Conservation (phyloP, 2,888 invertebrate genomes). For the Hemithea aestivaria region DNA sequence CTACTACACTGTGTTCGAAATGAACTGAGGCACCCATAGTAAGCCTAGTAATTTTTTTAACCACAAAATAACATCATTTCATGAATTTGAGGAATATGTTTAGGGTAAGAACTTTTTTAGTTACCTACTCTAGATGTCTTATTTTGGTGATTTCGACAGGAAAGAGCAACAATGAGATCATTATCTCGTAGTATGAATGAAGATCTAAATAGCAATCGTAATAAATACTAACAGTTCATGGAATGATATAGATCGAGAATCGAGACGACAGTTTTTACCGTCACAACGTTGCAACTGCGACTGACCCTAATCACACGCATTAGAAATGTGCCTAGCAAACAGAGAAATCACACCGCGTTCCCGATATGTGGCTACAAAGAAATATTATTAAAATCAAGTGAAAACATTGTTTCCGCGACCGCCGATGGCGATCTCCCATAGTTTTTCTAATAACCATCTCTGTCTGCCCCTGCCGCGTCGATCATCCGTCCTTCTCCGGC, state of each 20-base stretch:
- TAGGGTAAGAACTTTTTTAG: too few species aligned
- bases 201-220: not conserved
- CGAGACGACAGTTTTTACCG: conserved; percentile 17
- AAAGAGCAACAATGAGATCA: too few species aligned
- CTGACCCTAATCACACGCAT: conserved; percentile 55
- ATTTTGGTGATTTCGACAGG: not conserved
- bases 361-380: conserved; percentile 34
- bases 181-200: too few species aligned
- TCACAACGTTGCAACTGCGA: conserved; percentile 25
- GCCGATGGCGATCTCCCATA: conserved; percentile 22
- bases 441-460: conserved; percentile 30
- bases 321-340: conserved; percentile 49
- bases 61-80: too few species aligned
- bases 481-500: conserved; percentile 21
- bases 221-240: conserved; percentile 9
- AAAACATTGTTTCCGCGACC: conserved; percentile 37
- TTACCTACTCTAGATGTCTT: too few species aligned
- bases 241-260: conserved; percentile 18
- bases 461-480: conserved; percentile 24
- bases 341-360: conserved; percentile 42
- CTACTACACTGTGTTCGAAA: too few species aligned
- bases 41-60: too few species aligned
- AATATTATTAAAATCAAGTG: conserved; percentile 45
- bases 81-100: too few species aligned
- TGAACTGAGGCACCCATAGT: too few species aligned